Base-by-base conservation (phyloP, 2,797 vertebrate genomes). In the Cyclura pinguis region DNA sequence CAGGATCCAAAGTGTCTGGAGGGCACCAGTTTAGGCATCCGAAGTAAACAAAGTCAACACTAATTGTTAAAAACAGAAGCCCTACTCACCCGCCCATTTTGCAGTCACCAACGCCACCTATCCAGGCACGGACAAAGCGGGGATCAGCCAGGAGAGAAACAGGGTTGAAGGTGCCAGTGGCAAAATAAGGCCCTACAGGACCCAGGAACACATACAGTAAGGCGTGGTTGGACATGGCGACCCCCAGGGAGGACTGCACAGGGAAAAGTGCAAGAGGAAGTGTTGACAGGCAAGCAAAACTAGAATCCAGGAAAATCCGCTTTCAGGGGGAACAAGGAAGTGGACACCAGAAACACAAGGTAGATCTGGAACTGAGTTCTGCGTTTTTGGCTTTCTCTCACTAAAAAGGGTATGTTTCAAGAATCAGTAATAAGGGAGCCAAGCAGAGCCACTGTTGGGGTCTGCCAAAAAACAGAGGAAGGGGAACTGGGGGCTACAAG, bases 11-110 rank as follows among this genome's bases (percentile, higher is more conserved):
- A 57, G 16, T 50, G 55, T 64, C 20, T 29, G 32, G 32, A 69
- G n/a, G n/a, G 22, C 50, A 42, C 27, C 2, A 8, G 0, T 0
- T 7, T 50, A 47, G 57, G 50, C n/a, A 35, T 24, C 42, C 24
- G 29, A 59, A 80, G 6, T 77, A 18, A 12, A 18, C 5, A 20
- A 73, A 20, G 16, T 7, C 8, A 4, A 85, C 16, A 81, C 2
- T 22, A n/a, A 0, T 9, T 24, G 35, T 69, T 80, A 50, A 62
- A 74, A 59, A 35, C 12, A 57, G 16, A 32, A 55, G 42, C 6
- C 50, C 62, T 50, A 96, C 98, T 98, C 94, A 99, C 98, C 98
- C 98, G n/a, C 98, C 98, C 93, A 98, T 93, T 94, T 99, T 99
- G 92, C 89, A 98, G 80, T 98, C 96, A 0, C 98, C 98, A 0